phyloP scores from a whole-genome alignment of 2,797 vertebrate species.

The Lithobates sylvaticus region DNA sequence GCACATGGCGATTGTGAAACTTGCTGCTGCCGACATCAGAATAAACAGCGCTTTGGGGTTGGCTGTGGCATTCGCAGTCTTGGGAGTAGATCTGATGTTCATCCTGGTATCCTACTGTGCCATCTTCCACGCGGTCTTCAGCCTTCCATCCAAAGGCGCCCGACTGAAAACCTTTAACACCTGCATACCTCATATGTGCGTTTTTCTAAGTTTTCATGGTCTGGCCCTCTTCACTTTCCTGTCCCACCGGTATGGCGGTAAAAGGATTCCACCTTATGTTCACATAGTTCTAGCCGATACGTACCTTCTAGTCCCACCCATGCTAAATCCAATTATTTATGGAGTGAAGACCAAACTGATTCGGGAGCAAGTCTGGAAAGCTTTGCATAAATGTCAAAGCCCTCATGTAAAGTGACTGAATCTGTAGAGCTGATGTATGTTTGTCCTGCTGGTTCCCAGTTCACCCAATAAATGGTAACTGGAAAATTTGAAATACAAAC shows the following conservation, averaged over 20 bases:
- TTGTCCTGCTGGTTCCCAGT: no score
- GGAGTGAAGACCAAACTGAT: conserved; percentile 67
- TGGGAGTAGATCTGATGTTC: conserved; percentile 65
- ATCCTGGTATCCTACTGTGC: conserved; percentile 71
- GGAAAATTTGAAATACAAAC: no score
- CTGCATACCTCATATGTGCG: conserved; percentile 70
- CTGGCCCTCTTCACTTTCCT: conserved; percentile 63
- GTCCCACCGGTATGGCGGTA: conserved; percentile 56
- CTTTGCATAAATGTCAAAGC: background rate
- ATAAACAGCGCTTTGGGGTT: no score
- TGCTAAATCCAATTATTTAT: conserved; percentile 69
- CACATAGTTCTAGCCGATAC: conserved; percentile 61
- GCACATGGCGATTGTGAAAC: no score
- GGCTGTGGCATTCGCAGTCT: no score
- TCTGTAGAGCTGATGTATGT: no score
- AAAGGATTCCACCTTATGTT: conserved; percentile 49
- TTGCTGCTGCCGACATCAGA: no score
- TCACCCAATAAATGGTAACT: no score
- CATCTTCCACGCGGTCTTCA: conserved; percentile 72
- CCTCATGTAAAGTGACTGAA: no score
- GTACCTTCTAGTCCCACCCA: conserved; percentile 1
- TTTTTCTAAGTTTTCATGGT: conserved; percentile 71
- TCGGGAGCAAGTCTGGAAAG: conserved; percentile 21
- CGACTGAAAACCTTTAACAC: conserved; percentile 66
- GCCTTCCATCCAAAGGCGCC: conserved; percentile 63